Evolutionary conservation across 1,140 invertebrate species (phyloP).

Genomic region (Batillaria attramentaria): DNA sequence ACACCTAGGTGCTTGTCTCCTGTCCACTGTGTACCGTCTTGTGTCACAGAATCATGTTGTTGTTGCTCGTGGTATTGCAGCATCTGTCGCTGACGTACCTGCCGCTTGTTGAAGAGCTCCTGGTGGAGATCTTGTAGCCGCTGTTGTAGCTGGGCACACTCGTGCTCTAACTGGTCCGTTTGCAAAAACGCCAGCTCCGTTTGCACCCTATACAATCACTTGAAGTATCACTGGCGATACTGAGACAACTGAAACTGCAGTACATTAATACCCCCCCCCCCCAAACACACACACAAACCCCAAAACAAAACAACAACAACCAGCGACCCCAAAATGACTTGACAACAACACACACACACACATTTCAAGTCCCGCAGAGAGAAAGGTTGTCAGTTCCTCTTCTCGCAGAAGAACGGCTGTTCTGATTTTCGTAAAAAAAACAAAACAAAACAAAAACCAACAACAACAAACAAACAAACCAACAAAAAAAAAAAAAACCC

Average conservation of each 20-base stretch:
- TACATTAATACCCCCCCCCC: not conserved
- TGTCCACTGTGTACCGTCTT: no score
- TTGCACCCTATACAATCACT: not conserved
- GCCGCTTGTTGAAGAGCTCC: not conserved
- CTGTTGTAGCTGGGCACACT: not conserved
- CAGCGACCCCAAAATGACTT: not conserved
- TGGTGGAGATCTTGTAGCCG: not conserved
- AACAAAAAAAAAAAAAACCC: no score
- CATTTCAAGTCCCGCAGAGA: not conserved
- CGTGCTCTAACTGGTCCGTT: not conserved
- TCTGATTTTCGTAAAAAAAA: no score
- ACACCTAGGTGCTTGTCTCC: no score
- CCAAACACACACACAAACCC: not conserved
- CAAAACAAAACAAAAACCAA: no score
- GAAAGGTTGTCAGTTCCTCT: no score
- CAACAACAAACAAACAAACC: no score
- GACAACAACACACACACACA: not conserved
- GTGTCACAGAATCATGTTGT: not conserved
- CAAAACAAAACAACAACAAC: slow-evolving; percentile 6
- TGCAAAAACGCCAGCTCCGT: not conserved
- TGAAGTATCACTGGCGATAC: no score
- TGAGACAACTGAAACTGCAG: not conserved
- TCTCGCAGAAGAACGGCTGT: no score
- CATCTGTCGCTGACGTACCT: not conserved
- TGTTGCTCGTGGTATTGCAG: not conserved